Conservation (phyloP, 2,888 invertebrate genomes). For the Cactoblastis cactorum region DNA sequence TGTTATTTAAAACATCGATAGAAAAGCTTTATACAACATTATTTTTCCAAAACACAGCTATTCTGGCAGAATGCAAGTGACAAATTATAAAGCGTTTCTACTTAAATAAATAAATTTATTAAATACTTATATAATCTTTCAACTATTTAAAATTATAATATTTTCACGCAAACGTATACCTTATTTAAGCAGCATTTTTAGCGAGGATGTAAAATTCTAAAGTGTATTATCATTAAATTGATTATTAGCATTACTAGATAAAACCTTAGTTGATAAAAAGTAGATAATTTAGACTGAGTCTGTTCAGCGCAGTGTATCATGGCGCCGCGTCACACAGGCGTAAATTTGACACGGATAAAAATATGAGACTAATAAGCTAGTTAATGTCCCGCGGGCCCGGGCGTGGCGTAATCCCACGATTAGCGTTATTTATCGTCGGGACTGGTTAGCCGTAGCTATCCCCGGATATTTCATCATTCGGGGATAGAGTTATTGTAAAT, state of each 20-base stretch:
- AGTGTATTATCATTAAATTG: not conserved
- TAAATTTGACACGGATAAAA: slow-evolving; percentile 35
- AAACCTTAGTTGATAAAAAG: not conserved
- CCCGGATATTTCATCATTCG: slow-evolving; percentile 21
- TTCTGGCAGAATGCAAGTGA: no score
- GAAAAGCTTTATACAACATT: not conserved
- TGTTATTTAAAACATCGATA: not conserved
- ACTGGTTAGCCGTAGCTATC: slow-evolving; percentile 34
- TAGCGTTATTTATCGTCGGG: slow-evolving; percentile 39
- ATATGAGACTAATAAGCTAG: slow-evolving; percentile 29
- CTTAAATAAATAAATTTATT: no score
- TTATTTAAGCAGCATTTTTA: not conserved
- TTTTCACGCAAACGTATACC: not conserved
- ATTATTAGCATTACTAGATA: not conserved
- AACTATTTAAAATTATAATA: no score
- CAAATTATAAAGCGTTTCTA: no score
- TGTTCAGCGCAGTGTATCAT: slow-evolving; percentile 10
- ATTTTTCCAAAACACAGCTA: no score
- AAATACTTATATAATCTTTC: no score
- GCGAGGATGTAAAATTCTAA: not conserved
- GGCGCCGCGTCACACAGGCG: slow-evolving; percentile 20
- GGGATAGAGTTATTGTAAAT: not conserved
- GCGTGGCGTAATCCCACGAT: slow-evolving; percentile 34
- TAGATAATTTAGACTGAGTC: not conserved
- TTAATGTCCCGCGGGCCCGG: slow-evolving; percentile 38